Conservation (phyloP, 2,113 vertebrate species). For the Limnothrissa miodon region DNA sequence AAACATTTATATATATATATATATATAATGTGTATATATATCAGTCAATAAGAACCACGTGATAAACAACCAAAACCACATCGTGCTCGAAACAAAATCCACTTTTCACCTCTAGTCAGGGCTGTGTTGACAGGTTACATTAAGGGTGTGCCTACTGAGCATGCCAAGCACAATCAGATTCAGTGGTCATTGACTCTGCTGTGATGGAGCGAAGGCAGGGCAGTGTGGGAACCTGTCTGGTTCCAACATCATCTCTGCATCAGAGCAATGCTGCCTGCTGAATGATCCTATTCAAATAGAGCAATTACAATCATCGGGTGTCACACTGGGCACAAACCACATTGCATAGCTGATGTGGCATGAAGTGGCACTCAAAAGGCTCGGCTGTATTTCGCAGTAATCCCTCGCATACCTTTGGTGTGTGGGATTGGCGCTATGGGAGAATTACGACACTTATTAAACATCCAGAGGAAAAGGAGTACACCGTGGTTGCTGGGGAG, state of each 20-base stretch:
- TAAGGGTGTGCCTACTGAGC: not conserved
- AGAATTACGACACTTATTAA: not conserved
- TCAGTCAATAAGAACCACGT: constrained; percentile 46
- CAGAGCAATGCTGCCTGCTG: not conserved
- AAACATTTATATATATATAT: no score
- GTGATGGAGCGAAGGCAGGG: not conserved
- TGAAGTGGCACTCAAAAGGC: not conserved
- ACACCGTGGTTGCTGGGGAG: not conserved
- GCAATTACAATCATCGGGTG: not conserved
- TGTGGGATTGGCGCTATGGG: not conserved
- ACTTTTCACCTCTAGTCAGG: not conserved
- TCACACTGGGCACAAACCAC: not conserved
- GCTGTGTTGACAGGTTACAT: not conserved
- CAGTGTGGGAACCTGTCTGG: not conserved
- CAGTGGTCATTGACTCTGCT: not conserved
- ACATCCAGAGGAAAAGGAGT: not conserved
- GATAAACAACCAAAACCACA: constrained; percentile 30
- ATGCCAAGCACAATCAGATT: not conserved
- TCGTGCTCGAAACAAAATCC: constrained; percentile 26
- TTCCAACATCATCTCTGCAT: not conserved
- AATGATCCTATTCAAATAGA: constrained; percentile 4
- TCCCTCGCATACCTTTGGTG: not conserved
- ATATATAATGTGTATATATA: constrained; percentile 28
- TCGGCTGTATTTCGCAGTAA: not conserved
- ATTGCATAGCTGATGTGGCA: not conserved